A percentile compares a stretch with the other conserved stretches of the same genome.
These are phyloP conservation scores for Pelochelys cantorii DNA, from an alignment of 2,797 vertebrate species.

Conservation along the genomic window DNA sequence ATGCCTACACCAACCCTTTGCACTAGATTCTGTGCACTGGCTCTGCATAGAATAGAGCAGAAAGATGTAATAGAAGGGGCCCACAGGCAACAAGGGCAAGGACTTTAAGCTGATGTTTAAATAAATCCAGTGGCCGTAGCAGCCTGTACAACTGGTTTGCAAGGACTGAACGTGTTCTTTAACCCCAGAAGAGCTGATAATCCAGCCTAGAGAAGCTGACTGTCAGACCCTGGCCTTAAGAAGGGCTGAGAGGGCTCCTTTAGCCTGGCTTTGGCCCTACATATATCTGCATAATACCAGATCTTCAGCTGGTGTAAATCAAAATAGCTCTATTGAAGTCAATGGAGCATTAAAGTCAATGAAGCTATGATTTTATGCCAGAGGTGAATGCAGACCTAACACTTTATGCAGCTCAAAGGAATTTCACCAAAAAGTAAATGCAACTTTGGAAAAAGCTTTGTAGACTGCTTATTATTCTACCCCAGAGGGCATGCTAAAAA, in stretches of 20 bases:
- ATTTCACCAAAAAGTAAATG: background rate
- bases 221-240: background rate
- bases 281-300: background rate
- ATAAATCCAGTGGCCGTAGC: accelerated
- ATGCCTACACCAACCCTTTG: background rate
- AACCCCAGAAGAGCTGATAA: background rate
- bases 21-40: background rate
- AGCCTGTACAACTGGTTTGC: background rate
- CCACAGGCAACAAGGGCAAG: background rate
- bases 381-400: background rate
- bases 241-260: background rate
- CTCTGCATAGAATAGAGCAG: background rate
- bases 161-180: background rate
- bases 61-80: background rate
- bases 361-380: background rate
- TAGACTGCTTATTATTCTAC: background rate
- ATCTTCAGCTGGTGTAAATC: background rate
- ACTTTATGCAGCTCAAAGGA: background rate
- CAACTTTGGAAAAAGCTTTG: background rate
- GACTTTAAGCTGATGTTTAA: background rate
- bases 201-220: background rate
- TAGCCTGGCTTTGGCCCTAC: background rate
- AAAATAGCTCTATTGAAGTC: background rate
- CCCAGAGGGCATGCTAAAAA: background rate
- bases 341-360: background rate